Evolutionary conservation across 1,140 invertebrate genomes (phyloP), one percentile per base, ranked within the genome.

Genomic region (Muscidifurax raptorellus): DNA sequence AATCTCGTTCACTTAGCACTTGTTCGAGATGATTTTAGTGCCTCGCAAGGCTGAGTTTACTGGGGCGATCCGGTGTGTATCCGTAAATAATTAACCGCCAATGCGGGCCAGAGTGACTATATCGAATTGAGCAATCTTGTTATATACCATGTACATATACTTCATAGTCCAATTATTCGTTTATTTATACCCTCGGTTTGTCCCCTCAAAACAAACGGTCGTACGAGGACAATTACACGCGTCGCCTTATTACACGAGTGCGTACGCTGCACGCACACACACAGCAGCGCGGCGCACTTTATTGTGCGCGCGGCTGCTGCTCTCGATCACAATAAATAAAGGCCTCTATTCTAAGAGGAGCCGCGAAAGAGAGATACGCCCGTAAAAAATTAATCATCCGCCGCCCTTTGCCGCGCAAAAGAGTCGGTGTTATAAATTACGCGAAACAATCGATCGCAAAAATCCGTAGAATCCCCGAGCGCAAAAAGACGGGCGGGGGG

Each of bases 371-470:
- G 80, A 66, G 27, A 71, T 30, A 36, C 22, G 69, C 28, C 10
- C 2, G 18, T 27, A 69, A 82, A 47, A 76, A 82, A 66, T 82
- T 75, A 82, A 82, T 82, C 72, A 82, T 82, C 52, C 72, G 28
- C 52, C 72, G 28, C 32, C 30, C 28, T 64, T 72, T 47, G 32
- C 44, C 22, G 22, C 32, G 22, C 28, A 30, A 18, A 25, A 72
- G 28, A 59, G 22, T 25, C 25, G 67, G 71, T 2, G 71, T 64
- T 82, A 82, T 82, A 82, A 82, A 82, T 82, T 82, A 82, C 80
- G 40, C 44, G 80, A 67, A 82, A 82, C 81, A 82, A 82, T 82
- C 72, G 81, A 47, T 18, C 80, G 81, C 30, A 76, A 82, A 82
- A 75, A 82, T 82, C 28, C 72, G 72, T 36, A 76, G 80, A 82